These are phyloP conservation scores for Copsychus sechellarum DNA, from an alignment of 2,113 vertebrate genomes.

Conservation along the genomic window DNA sequence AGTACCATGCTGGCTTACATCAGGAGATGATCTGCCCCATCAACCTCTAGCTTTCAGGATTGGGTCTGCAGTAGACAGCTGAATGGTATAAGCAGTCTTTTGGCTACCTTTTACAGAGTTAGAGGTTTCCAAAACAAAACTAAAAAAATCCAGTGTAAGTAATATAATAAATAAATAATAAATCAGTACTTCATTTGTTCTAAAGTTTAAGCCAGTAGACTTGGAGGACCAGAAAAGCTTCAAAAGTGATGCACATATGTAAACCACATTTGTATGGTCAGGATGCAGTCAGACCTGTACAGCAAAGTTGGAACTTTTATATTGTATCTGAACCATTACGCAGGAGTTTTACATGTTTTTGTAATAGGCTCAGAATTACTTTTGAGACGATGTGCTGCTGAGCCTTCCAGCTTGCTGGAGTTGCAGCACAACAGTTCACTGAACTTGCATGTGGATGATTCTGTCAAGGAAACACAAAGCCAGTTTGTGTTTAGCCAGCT, in stretches of 20 bases:
- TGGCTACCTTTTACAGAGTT: neutral
- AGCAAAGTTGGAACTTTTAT: neutral
- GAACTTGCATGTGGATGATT: neutral
- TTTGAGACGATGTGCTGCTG: neutral
- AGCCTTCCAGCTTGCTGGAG: neutral
- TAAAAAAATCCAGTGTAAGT: neutral
- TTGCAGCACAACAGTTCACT: neutral
- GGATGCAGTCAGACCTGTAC: neutral
- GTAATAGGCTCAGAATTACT: neutral
- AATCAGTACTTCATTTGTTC: neutral
- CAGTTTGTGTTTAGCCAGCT: neutral
- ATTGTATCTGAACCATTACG: neutral
- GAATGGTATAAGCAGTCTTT: neutral
- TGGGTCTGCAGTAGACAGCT: neutral
- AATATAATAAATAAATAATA: neutral
- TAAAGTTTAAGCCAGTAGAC: neutral
- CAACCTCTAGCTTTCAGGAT: neutral
- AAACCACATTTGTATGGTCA: neutral
- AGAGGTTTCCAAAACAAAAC: neutral
- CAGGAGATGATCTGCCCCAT: neutral
- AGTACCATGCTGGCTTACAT: neutral
- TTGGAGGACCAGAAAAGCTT: neutral
- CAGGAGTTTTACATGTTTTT: neutral
- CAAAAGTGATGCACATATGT: neutral
- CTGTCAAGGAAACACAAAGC: neutral